Base-by-base conservation (phyloP, 2,113 vertebrate species). In the Engystomops pustulosus region DNA sequence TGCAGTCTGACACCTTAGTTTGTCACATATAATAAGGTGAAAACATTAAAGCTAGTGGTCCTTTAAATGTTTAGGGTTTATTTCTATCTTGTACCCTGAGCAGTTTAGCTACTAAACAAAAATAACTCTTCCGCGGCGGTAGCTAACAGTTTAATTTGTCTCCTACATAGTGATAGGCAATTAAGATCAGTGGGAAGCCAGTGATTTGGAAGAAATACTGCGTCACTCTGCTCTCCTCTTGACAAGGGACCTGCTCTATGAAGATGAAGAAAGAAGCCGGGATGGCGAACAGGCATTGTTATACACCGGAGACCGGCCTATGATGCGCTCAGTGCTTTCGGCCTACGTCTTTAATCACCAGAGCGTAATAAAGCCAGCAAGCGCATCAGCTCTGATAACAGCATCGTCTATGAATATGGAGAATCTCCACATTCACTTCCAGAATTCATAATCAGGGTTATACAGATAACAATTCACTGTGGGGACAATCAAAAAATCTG, bases 151-250 rank as follows among this genome's bases (percentile, higher is more conserved):
- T 62, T 45, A 75, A 83, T 83, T 60, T 62, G 81, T 75, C 53
- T 74, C 81, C 51, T 65, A 44, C 36, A 83, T 83, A 62, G 53
- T 62, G 71, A 74, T 38, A 38, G 70, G 81, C 81, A 83, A 83
- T 83, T 83, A 83, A 6, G 38, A 62, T 83, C 81, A 83, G 81
- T 55, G 25, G 81, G 81, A 14, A 76, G 71, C 81, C 38, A 23
- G 81, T 76, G 38, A 83, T 83, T 83, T 62, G 41, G 53, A 67
- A 68, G 60, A 55, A 53, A 55, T 72, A 38, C 34, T 44, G 80
- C 67, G 36, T 81, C 67, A 55, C 25, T 25, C 58, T 38, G 70
- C 53, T 45, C 58, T 23, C 58, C 44, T 51, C 30, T 47, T 76
- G 34, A 44, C 55, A 76, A 75, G 70, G 38, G 10, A 75, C 38